Evolutionary conservation across 2,888 invertebrate genomes (phyloP), one percentile per base, ranked within the genome.

Genomic region (Ornithoptera alexandrae): DNA sequence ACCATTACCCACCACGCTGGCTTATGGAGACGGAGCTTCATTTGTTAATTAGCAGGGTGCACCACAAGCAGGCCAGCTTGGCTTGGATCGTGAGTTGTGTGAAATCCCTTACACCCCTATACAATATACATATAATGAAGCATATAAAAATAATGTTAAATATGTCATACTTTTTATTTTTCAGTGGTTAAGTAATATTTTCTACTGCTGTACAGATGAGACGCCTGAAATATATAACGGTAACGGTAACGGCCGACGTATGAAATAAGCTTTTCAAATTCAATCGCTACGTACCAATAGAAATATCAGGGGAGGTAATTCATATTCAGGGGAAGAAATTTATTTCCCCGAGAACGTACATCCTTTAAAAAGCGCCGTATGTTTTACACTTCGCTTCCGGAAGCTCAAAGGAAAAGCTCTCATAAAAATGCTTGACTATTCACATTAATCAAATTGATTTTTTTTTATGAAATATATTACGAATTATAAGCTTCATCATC

Each of bases 251-350:
- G 71, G 61, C 65, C 72, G 68, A 56, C 53, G 62, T 67, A 73
- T 60, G 53, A 39, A 60, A 73, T 72, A 73, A 69, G 71, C 65
- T 71, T 74, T 75, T 74, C 71, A 75, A 74, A 76, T 78, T 78
- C 75, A 78, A 78, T 77, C 74, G 73, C 72, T 71, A 73, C 72
- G 71, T 72, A 71, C 70, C 69, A 72, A 75, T 75, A 69, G 73
- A 74, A 74, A 74, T 74, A 72, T 74, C 70, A 73, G 73, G 77
- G 73, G 71, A 71, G 71, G 76, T 75, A 75, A 78, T 79, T 77
- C 78, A 79, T 79, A 79, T 79, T 79, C 78, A 73, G 70, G 68
- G 59, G 22, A 42, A 60, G 65, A 65, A 65, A 69, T 65, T 20
- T 69, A 69, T 69, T 69, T 69, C 65, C 24, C 56, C 56, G 18